Evolutionary conservation across 2,113 vertebrate species (phyloP), one percentile per base, ranked within the genome.

Genomic region (Irena cyanogastra): DNA sequence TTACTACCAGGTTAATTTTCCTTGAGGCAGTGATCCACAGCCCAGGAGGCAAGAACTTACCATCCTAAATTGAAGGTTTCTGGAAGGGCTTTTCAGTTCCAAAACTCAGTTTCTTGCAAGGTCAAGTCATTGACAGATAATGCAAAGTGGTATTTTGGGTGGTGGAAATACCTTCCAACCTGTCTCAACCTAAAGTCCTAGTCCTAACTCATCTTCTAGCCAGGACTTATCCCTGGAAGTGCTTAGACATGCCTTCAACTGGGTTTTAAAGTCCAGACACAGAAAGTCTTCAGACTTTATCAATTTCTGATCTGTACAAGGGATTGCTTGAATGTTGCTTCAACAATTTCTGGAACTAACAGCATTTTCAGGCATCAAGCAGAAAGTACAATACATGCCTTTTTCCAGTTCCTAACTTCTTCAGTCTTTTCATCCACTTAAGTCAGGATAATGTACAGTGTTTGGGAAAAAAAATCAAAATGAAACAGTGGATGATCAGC

Each of bases 11-110:
- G 27, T 7, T 15, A 42, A 13, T 15, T 61, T 72, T 42, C 19
- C 28, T 56, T 0, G 0, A 56, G 35, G 16, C n/a, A 22, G 4
- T 47, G 31, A 17, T 44, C 53, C 10, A 2, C 33, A 79, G 28
- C 11, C 18, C 28, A 30, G 63, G 71, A 53, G 8, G 18, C 45
- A 87, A 54, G n/a, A 83, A 63, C 8, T 39, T 72, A 3, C 4
- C 17, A 75, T 6, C 5, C 23, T 13, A 26, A 44, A 49, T 1
- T 24, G 4, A 26, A 74, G 5, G 19, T 71, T 75, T 26, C 49
- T 89, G 27, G 23, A 66, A 74, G 10, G 11, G 10, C 10, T 83
- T 76, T 88, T 63, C 23, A 17, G 3, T 42, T 41, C 27, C 26
- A 21, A 80, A 31, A n/a, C 6, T 16, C 6, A n/a, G 7, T 53